Evolutionary conservation across 2,888 invertebrate genomes (phyloP).

Genomic region (Idaea biselata): DNA sequence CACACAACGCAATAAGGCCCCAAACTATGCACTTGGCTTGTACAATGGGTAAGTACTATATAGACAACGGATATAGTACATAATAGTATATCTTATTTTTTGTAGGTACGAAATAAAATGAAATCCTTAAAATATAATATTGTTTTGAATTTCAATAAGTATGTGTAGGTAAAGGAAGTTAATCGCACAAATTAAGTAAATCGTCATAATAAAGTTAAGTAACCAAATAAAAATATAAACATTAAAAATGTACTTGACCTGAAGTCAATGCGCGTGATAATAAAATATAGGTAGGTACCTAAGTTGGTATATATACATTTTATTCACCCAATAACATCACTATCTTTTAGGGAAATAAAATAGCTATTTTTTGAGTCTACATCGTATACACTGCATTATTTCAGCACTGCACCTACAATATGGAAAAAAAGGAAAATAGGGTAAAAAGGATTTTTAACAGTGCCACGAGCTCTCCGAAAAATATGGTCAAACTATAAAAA

Average conservation of each 20-base stretch:
- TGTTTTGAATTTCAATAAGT: background rate
- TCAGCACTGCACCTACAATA: background rate
- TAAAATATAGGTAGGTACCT: background rate
- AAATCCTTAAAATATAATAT: no score
- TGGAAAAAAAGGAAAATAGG: no score
- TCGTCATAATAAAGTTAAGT: conserved; percentile 1
- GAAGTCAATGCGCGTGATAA: background rate
- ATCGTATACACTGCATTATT: background rate
- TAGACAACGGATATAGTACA: no score
- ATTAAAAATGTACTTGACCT: background rate
- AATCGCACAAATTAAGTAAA: background rate
- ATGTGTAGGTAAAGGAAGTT: background rate
- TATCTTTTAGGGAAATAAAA: background rate
- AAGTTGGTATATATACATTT: no score
- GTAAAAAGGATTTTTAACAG: no score
- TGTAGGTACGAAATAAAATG: no score
- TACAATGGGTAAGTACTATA: no score
- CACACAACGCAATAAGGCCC: no score
- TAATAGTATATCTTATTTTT: no score
- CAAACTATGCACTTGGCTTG: no score
- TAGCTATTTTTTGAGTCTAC: background rate
- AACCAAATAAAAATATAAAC: background rate
- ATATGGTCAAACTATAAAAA: no score
- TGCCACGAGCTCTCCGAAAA: no score
- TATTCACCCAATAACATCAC: background rate